Evolutionary conservation across 2,113 vertebrate species (phyloP).

Genomic region (Varanus salvator): DNA sequence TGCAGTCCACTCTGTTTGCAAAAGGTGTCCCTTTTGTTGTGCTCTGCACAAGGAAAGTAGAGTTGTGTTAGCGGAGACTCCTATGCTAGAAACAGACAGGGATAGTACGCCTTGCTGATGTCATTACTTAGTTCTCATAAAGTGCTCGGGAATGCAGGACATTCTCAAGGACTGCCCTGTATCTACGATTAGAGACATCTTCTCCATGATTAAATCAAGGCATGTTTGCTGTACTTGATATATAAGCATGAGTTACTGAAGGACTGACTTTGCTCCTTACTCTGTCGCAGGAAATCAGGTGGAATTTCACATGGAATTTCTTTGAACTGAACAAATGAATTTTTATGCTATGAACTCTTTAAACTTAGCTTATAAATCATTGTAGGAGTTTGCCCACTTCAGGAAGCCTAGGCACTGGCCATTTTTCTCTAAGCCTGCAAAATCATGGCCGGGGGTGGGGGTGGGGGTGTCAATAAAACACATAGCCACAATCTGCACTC

Average conservation of each 20-base stretch:
- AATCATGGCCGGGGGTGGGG: background rate
- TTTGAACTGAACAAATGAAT: slow-evolving; percentile 68
- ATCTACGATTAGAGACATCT: background rate
- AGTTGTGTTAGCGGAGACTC: background rate
- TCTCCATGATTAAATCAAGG: slow-evolving; percentile 18
- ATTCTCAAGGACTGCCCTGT: background rate
- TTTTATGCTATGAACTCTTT: slow-evolving; percentile 44
- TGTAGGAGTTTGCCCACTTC: slow-evolving; percentile 40
- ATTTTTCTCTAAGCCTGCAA: slow-evolving; percentile 43
- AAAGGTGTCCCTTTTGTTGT: slow-evolving; percentile 18
- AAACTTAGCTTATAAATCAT: slow-evolving; percentile 64
- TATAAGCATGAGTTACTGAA: slow-evolving; percentile 2
- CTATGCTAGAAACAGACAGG: background rate
- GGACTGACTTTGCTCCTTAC: slow-evolving; percentile 29
- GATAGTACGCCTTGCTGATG: background rate
- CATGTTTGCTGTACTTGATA: slow-evolving; percentile 22
- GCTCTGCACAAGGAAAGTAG: background rate
- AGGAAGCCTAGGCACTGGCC: slow-evolving; percentile 48
- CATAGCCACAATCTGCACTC: background rate
- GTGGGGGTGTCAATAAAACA: background rate
- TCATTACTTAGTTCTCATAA: background rate
- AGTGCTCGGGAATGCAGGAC: slow-evolving; percentile 5
- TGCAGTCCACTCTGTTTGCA: background rate
- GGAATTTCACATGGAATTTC: slow-evolving; percentile 59
- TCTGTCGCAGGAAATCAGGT: slow-evolving; percentile 63